Conservation (phyloP, 2,888 invertebrate species). For the Tubulanus polymorphus region DNA sequence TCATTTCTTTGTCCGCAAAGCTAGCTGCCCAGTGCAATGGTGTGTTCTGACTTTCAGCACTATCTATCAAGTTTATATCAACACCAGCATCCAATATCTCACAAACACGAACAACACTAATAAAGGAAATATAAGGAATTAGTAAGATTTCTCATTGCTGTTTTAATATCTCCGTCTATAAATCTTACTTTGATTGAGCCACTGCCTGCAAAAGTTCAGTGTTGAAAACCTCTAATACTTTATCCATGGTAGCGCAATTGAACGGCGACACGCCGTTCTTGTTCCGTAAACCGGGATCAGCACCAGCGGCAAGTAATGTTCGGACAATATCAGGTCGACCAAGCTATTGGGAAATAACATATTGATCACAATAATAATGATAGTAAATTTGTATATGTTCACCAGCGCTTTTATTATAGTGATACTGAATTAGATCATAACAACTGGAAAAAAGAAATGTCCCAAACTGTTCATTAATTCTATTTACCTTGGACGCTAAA, state of each 20-base stretch:
- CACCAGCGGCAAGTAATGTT: slow-evolving; percentile 60
- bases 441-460: neutral
- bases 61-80: slow-evolving; percentile 62
- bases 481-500: slow-evolving; percentile 58
- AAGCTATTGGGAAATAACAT: slow-evolving; percentile 42
- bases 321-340: slow-evolving; percentile 61
- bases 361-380: neutral
- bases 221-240: slow-evolving; percentile 59
- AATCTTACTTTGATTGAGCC: slow-evolving; percentile 61
- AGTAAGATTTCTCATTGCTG: slow-evolving; percentile 6
- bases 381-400: neutral
- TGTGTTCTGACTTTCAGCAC: slow-evolving; percentile 60
- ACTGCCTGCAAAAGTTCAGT: slow-evolving; percentile 62
- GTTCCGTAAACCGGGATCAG: slow-evolving; percentile 61
- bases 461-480: slow-evolving; percentile 1
- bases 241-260: slow-evolving; percentile 56
- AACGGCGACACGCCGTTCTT: slow-evolving; percentile 59
- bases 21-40: slow-evolving; percentile 66
- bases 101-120: slow-evolving; percentile 59
- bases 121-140: neutral
- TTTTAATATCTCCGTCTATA: neutral
- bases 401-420: neutral
- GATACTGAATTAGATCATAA: neutral
- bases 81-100: slow-evolving; percentile 62
- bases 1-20: slow-evolving; percentile 60